Evolutionary conservation across 2,113 vertebrate genomes (phyloP).

Genomic region (Catharus minimus): DNA sequence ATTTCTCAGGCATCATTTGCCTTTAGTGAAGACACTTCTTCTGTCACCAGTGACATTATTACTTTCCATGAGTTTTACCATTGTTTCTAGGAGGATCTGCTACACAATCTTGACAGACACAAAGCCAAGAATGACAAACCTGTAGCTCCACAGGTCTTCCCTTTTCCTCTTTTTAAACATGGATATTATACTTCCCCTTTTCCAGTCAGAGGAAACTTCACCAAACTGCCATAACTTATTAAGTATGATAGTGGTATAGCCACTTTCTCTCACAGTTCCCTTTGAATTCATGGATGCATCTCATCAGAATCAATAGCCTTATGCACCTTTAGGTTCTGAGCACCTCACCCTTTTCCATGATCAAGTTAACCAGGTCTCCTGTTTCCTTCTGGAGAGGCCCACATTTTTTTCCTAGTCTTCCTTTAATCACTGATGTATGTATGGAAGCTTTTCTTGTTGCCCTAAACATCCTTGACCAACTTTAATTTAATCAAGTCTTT

Average conservation of each 20-base stretch:
- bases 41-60: background rate
- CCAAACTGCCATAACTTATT: background rate
- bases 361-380: background rate
- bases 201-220: background rate
- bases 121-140: background rate
- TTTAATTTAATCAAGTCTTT: background rate
- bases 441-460: background rate
- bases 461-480: rapidly evolving
- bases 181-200: background rate
- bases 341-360: background rate
- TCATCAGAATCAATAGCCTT: background rate
- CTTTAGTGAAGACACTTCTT: background rate
- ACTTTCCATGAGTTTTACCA: background rate
- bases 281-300: background rate
- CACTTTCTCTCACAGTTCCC: background rate
- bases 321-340: background rate
- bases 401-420: background rate
- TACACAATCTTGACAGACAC: background rate
- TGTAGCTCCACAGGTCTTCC: background rate
- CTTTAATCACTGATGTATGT: rapidly evolving
- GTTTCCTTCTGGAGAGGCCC: background rate
- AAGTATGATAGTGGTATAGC: background rate
- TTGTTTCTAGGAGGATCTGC: background rate
- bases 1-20: background rate
- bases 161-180: background rate